These are phyloP conservation scores for Rhinella marina DNA, from an alignment of 2,797 vertebrate genomes.

Conservation along the genomic window DNA sequence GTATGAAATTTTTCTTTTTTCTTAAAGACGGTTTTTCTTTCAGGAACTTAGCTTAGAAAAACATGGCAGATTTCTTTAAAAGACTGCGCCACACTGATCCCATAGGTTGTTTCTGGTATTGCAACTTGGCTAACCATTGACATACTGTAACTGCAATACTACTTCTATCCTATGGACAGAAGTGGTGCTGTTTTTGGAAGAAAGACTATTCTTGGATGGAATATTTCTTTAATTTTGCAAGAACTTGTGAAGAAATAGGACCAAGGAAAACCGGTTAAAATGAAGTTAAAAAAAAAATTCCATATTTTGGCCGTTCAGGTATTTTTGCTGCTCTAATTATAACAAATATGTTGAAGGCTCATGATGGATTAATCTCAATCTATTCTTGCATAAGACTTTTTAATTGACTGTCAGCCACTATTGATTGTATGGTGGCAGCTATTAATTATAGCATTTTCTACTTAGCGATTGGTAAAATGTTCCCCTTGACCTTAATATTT, in stretches of 20 bases:
- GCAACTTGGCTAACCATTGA: too few species aligned
- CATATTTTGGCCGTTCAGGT: background rate
- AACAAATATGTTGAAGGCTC: background rate
- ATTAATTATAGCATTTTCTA: slow-evolving; percentile 15
- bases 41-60: too few species aligned
- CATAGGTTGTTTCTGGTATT: too few species aligned
- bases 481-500: slow-evolving; percentile 52
- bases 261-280: background rate
- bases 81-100: too few species aligned
- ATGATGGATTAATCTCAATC: slow-evolving; percentile 11
- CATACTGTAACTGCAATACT: background rate
- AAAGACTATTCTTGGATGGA: background rate
- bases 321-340: slow-evolving; percentile 5
- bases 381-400: slow-evolving; percentile 12
- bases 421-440: slow-evolving; percentile 23
- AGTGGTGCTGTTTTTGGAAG: background rate
- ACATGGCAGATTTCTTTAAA: too few species aligned
- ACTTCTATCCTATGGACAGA: background rate
- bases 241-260: background rate
- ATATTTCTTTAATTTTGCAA: background rate
- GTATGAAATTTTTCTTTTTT: too few species aligned
- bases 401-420: slow-evolving; percentile 16
- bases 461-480: slow-evolving; percentile 20
- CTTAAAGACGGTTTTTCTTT: too few species aligned
- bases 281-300: background rate